These are phyloP conservation scores for Cryptosula pallasiana DNA, from an alignment of 2,888 invertebrate species.

Conservation along the genomic window DNA sequence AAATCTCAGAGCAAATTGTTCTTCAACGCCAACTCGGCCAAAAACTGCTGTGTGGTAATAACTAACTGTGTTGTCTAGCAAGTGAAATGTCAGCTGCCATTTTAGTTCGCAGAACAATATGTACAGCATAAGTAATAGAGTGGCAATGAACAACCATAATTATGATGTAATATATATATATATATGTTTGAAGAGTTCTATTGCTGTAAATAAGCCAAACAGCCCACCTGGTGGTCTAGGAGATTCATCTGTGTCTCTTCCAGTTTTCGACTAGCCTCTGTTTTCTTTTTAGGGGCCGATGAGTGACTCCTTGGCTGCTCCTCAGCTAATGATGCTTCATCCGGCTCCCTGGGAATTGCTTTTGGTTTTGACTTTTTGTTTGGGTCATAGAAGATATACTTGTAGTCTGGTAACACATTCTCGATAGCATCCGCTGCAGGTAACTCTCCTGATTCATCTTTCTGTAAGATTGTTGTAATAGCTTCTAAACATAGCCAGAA, in stretches of 20 bases:
- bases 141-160: too few species aligned
- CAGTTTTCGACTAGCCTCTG: conserved; percentile 21
- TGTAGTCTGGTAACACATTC: conserved; percentile 47
- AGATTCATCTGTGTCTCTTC: conserved; percentile 29
- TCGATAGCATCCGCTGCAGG: conserved; percentile 46
- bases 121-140: too few species aligned
- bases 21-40: too few species aligned
- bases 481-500: neutral
- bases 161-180: too few species aligned
- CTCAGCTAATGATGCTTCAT: neutral
- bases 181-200: too few species aligned
- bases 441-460: conserved; percentile 42
- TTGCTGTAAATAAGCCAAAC: neutral
- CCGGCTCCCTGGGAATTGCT: neutral
- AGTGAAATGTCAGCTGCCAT: too few species aligned
- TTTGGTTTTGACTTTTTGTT: conserved; percentile 17
- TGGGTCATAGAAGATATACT: conserved; percentile 47
- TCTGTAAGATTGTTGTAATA: conserved; percentile 34
- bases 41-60: too few species aligned
- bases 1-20: too few species aligned
- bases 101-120: too few species aligned
- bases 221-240: conserved; percentile 34
- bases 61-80: too few species aligned
- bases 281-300: neutral
- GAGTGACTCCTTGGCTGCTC: neutral